These are phyloP conservation scores for Chrysochloris asiatica DNA, from an alignment of 2,113 vertebrate genomes.

Conservation along the genomic window DNA sequence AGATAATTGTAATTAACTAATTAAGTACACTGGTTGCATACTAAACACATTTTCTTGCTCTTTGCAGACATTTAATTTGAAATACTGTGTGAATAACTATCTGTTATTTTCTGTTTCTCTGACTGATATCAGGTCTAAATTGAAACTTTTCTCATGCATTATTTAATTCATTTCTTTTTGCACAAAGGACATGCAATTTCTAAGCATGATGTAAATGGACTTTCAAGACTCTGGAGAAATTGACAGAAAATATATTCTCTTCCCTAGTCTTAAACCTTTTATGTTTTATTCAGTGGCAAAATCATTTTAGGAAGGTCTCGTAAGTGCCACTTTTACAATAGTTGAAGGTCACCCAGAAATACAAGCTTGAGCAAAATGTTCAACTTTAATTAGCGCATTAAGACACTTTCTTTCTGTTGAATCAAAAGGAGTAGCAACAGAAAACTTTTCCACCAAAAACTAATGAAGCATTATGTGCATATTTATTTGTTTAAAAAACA, in stretches of 20 bases:
- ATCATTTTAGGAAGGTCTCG: conserved; percentile 30
- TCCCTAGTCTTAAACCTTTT: not conserved
- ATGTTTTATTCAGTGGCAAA: conserved; percentile 37
- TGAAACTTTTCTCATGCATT: conserved; percentile 38
- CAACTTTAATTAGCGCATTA: conserved; percentile 51
- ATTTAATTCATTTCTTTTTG: conserved; percentile 64
- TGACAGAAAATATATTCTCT: conserved; percentile 25
- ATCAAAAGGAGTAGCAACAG: not conserved
- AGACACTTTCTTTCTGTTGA: conserved; percentile 40
- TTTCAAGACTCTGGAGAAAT: conserved; percentile 44
- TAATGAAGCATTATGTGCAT: not conserved
- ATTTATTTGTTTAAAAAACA: conserved; percentile 38
- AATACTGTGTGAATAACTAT: conserved; percentile 27
- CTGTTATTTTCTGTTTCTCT: conserved; percentile 28
- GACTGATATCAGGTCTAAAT: conserved; percentile 2
- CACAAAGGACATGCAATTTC: conserved; percentile 45
- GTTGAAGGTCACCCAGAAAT: conserved; percentile 61
- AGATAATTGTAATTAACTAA: conserved; percentile 59
- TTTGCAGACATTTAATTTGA: conserved; percentile 55
- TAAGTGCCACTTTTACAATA: conserved; percentile 36
- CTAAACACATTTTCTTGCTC: conserved; percentile 56
- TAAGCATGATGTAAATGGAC: conserved; percentile 43
- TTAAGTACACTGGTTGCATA: conserved; percentile 48
- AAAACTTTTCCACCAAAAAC: not conserved
- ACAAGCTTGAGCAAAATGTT: conserved; percentile 44